Percentiles rank a stretch among this genome's conserved stretches.
phyloP scores from a whole-genome alignment of 1,140 invertebrate genomes.

The Drosophila athabasca region DNA sequence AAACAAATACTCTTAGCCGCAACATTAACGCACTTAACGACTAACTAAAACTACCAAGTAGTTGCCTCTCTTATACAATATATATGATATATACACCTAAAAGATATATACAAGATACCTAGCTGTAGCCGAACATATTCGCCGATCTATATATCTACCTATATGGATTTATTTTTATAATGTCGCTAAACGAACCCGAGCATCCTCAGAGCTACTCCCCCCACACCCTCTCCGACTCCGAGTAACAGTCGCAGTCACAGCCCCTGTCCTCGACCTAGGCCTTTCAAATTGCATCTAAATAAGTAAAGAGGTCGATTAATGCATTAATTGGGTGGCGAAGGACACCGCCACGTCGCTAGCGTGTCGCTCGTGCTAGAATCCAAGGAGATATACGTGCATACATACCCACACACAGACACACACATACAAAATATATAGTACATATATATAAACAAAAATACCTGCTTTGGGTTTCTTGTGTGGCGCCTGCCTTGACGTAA shows the following conservation, averaged over 20 bases:
- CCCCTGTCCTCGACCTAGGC: constrained; percentile 52
- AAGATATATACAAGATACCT: constrained; percentile 70
- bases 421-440: constrained; percentile 32
- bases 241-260: not conserved
- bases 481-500: constrained; percentile 70
- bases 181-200: constrained; percentile 35
- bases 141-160: constrained; percentile 50
- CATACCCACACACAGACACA: constrained; percentile 18
- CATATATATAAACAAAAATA: constrained; percentile 47
- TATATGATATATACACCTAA: constrained; percentile 57
- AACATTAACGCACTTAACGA: constrained; percentile 68
- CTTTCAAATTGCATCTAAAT: constrained; percentile 50
- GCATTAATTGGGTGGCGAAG: constrained; percentile 60
- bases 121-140: constrained; percentile 48
- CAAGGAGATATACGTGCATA: constrained; percentile 30
- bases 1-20: constrained; percentile 55
- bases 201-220: not conserved
- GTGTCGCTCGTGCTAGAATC: constrained; percentile 60
- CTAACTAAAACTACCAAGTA: constrained; percentile 76
- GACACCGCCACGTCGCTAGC: constrained; percentile 45
- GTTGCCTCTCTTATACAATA: constrained; percentile 73
- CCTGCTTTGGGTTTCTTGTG: constrained; percentile 71
- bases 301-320: constrained; percentile 57
- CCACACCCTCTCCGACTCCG: no score
- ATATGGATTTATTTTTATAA: constrained; percentile 80